Base-by-base conservation (phyloP, 2,113 vertebrate genomes). In the Eulemur rufifrons region DNA sequence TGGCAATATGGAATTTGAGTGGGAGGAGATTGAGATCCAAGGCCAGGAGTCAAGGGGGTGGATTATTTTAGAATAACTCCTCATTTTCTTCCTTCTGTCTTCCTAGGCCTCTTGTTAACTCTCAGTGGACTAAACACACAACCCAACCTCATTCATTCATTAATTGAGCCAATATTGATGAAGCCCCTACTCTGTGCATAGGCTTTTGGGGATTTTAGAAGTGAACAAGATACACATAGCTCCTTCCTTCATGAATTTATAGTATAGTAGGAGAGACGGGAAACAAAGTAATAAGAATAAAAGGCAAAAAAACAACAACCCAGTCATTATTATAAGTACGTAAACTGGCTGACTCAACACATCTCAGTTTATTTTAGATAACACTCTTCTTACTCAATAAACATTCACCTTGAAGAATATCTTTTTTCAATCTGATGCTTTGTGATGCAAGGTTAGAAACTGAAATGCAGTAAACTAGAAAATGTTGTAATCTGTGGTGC, bases 391-490 rank as follows among this genome's bases (percentile, higher is more conserved):
- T 82, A 95, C 82, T 93, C 61, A 88, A 39, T 20, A 59, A 52
- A 56, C 14, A 78, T 77, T 95, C 18, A 61, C 74, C 76, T 92
- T 80, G 88, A 96, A 78, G 32, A 68, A 69, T 69, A 54, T 64
- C 18, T 84, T 97, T 92, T 82, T 95, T 83, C 80, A 12, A 54
- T 78, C 42, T 90, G 15, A 50, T 84, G 14, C 50, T 85, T 92
- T 95, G 34, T 64, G 34, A 87, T 71, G 10, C 66, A 80, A 93
- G 50, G 64, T 88, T 68, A 34, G 80, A 56, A 80, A 88, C 52
- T 92, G 52, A 96, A 96, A 96, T 81, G 63, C 3, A 37, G 50
- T 87, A 81, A 95, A 84, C 56, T 61, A 63, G 64, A 66, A 84
- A 76, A 81, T 94, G 74, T 68, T 90, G 47, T 69, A 87, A 97